These are phyloP conservation scores for Caranx ignobilis DNA, from an alignment of 2,113 vertebrate genomes.

Conservation along the genomic window DNA sequence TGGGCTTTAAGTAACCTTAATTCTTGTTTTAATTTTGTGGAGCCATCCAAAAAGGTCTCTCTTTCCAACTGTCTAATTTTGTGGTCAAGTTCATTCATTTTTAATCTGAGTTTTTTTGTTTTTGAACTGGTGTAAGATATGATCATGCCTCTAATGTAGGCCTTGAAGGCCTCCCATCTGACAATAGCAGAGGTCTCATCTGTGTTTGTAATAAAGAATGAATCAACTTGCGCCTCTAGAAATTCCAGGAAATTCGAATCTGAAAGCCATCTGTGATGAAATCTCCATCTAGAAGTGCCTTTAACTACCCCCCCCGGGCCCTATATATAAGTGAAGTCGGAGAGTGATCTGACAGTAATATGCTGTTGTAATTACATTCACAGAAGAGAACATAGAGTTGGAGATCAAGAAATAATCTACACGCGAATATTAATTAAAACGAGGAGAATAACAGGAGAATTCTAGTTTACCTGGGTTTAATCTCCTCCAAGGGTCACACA, in stretches of 20 bases:
- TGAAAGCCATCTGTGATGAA: slow-evolving; percentile 3
- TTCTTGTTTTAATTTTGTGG: background rate
- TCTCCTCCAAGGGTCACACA: background rate
- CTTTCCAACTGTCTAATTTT: background rate
- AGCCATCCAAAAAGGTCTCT: background rate
- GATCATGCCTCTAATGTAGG: background rate
- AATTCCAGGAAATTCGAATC: background rate
- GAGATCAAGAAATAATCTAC: slow-evolving; percentile 17
- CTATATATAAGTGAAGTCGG: background rate
- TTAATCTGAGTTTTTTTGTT: background rate
- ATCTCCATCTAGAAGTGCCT: background rate
- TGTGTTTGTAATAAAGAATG: background rate
- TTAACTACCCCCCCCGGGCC: background rate
- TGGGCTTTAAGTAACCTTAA: background rate
- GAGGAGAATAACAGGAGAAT: slow-evolving; percentile 4
- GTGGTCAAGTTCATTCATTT: slow-evolving; percentile 5
- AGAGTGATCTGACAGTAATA: slow-evolving; percentile 1
- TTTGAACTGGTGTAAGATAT: slow-evolving; percentile 17
- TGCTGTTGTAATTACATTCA: slow-evolving; percentile 7
- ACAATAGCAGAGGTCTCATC: slow-evolving; percentile 13
- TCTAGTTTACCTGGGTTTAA: slow-evolving; percentile 3
- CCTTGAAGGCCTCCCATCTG: slow-evolving; percentile 9
- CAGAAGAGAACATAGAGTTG: slow-evolving; percentile 2
- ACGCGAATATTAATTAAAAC: background rate
- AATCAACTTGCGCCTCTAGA: slow-evolving; percentile 5